Evolutionary conservation across 2,888 invertebrate species (phyloP).

Genomic region (Sinhomidia bicolor): DNA sequence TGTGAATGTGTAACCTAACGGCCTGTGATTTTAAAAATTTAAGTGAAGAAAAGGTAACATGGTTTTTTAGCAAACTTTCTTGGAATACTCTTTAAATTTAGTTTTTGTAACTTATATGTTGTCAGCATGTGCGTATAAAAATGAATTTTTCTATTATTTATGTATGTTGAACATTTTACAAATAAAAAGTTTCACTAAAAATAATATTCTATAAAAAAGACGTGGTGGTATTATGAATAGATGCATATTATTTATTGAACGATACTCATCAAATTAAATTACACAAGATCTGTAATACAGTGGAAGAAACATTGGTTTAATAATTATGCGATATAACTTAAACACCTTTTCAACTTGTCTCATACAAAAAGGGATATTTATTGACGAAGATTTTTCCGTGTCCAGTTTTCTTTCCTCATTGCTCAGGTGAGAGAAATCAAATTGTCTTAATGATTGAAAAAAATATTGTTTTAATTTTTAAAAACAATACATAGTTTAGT

Average conservation of each 20-base stretch:
- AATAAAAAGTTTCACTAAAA: not conserved
- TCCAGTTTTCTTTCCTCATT: not conserved
- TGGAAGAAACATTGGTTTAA: conserved; percentile 47
- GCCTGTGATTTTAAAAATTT: not conserved
- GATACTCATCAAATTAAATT: conserved; percentile 50
- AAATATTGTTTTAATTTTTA: not conserved
- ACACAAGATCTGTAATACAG: conserved; percentile 55
- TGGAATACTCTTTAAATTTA: too few relatives aligned
- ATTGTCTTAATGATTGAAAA: not conserved
- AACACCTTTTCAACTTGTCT: not conserved
- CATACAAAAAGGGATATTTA: conserved; percentile 21
- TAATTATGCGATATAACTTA: not conserved
- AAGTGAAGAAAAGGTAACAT: too few relatives aligned
- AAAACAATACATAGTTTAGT: not conserved
- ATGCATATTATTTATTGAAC: conserved; percentile 47
- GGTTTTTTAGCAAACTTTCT: not conserved
- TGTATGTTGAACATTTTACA: not conserved
- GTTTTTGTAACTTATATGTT: too few relatives aligned
- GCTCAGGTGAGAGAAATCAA: not conserved
- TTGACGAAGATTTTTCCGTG: not conserved
- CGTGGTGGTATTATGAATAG: too few relatives aligned
- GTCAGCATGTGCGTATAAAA: too few relatives aligned
- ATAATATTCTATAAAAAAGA: not conserved
- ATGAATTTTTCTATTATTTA: conserved; percentile 9
- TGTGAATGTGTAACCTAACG: not conserved